Percentiles rank a stretch among this genome's conserved stretches.
Evolutionary conservation across 2,888 invertebrate species (phyloP).

Genomic region (Entomobrya multifasciata): DNA sequence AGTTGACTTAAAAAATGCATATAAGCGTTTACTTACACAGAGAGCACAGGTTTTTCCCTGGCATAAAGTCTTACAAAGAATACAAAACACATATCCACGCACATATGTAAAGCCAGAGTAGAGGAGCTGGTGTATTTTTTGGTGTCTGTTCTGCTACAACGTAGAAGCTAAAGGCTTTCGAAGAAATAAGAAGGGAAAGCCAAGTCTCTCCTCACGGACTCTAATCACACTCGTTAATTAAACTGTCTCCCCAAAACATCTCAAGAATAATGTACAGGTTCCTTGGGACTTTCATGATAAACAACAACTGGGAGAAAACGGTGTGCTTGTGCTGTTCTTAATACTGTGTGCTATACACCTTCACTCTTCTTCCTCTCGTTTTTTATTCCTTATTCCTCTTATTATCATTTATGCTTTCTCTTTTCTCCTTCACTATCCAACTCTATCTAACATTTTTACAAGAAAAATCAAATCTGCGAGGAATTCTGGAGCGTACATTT

Average conservation of each 20-base stretch:
- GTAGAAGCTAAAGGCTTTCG: constrained; percentile 16
- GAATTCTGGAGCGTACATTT: constrained; percentile 71
- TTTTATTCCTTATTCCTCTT: not conserved
- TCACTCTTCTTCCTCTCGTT: not conserved
- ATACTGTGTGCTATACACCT: not conserved
- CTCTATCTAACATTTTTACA: constrained; percentile 52
- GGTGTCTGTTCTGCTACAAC: not conserved
- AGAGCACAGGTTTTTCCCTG: constrained; percentile 30
- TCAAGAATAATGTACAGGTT: constrained; percentile 80
- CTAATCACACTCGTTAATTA: constrained; percentile 80
- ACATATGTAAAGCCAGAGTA: no score
- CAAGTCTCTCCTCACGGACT: constrained; percentile 78
- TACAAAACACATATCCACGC: not conserved
- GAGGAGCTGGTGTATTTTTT: not conserved
- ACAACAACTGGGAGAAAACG: constrained; percentile 78
- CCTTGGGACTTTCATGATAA: constrained; percentile 80
- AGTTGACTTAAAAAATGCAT: constrained; percentile 15
- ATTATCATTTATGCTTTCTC: constrained; percentile 3
- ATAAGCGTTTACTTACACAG: not conserved
- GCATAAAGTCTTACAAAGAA: constrained; percentile 12
- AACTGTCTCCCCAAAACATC: constrained; percentile 80
- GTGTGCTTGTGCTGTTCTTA: constrained; percentile 65
- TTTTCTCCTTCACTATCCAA: constrained; percentile 3
- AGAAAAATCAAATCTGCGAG: constrained; percentile 75
- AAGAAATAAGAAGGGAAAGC: constrained; percentile 54